Evolutionary conservation across 2,888 invertebrate genomes (phyloP).

Genomic region (Strigamia transsilvanica): DNA sequence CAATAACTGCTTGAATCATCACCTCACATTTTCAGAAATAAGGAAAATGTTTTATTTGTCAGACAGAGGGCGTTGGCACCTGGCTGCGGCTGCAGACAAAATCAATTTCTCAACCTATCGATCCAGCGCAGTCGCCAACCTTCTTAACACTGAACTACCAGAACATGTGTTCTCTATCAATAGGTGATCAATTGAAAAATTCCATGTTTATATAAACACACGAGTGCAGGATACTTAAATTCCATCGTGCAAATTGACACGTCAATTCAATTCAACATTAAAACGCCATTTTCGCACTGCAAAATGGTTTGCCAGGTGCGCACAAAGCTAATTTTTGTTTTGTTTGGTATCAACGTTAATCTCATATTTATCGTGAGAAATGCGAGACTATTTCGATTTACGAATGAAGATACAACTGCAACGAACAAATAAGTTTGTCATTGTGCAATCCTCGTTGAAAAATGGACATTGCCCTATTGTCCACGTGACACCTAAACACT

Average conservation of each 20-base stretch:
- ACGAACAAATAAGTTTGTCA: constrained; percentile 18
- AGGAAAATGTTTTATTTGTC: not conserved
- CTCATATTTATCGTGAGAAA: too few species aligned
- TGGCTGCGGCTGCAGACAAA: constrained; percentile 48
- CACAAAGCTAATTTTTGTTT: too few species aligned
- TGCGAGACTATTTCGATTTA: not conserved
- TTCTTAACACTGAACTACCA: constrained; percentile 35
- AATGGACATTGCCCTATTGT: constrained; percentile 32
- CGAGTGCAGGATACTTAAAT: not conserved
- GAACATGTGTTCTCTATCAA: constrained; percentile 38
- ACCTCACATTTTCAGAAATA: not conserved
- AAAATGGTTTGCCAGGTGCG: too few species aligned
- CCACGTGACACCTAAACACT: constrained; percentile 11
- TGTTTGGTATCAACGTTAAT: too few species aligned
- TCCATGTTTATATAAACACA: not conserved
- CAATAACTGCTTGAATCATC: not conserved
- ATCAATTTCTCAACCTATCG: constrained; percentile 45
- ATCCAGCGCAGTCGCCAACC: constrained; percentile 45
- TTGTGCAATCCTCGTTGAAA: constrained; percentile 9
- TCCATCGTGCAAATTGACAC: too few species aligned
- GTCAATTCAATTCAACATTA: too few species aligned
- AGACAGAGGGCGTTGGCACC: constrained; percentile 42
- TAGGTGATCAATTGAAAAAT: constrained; percentile 31
- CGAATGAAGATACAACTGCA: not conserved
- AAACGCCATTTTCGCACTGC: too few species aligned